Evolutionary conservation across 1,140 invertebrate genomes (phyloP).

Genomic region (Probaryconus sp.): DNA sequence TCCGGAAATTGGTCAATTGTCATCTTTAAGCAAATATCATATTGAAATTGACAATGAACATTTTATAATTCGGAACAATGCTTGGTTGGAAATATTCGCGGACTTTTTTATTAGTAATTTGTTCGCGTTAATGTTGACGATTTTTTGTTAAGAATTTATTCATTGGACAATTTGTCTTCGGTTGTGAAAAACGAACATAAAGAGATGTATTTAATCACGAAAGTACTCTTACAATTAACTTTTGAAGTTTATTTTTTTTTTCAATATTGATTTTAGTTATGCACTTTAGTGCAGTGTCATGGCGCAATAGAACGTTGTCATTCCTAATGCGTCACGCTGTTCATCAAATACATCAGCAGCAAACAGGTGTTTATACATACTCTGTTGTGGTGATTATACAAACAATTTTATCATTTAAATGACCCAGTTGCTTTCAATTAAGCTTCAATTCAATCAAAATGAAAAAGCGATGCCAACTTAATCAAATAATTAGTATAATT

Average conservation of each 20-base stretch:
- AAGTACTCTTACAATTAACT: constrained; percentile 21
- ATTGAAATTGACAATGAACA: too few relatives aligned
- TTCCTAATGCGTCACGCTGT: constrained; percentile 53
- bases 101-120: too few relatives aligned
- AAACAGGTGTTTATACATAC: constrained; percentile 52
- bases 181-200: too few relatives aligned
- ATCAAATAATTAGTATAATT: constrained; percentile 45
- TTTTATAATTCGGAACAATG: too few relatives aligned
- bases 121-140: too few relatives aligned
- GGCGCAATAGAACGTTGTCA: constrained; percentile 45
- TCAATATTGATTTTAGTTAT: constrained; percentile 53
- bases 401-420: constrained; percentile 57
- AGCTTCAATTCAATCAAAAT: constrained; percentile 42
- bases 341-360: constrained; percentile 47
- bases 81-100: too few relatives aligned
- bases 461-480: constrained; percentile 29
- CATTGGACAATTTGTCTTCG: too few relatives aligned
- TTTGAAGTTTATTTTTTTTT: constrained; percentile 42
- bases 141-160: too few relatives aligned
- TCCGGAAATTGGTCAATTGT: too few relatives aligned
- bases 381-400: constrained; percentile 50
- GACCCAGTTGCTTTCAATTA: constrained; percentile 32
- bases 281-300: constrained; percentile 44
- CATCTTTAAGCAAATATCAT: too few relatives aligned
- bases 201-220: constrained; percentile 32